Evolutionary conservation across 2,797 vertebrate genomes (phyloP), one percentile per base, ranked within the genome.

Genomic region (Muscicapa comitata): DNA sequence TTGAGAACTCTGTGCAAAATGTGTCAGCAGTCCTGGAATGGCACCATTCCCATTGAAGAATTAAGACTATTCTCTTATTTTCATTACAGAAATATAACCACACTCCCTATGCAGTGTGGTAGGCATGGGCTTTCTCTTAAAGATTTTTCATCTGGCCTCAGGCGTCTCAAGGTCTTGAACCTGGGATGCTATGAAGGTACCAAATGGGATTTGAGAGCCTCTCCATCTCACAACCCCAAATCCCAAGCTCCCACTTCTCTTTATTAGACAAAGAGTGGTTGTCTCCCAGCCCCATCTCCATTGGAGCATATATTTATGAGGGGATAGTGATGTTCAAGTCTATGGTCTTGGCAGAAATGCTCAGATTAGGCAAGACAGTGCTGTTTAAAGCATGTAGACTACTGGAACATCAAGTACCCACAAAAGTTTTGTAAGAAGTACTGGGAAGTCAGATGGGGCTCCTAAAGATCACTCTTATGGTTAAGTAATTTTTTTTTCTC

Each of bases 21-120:
- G 1, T 1, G 0, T 33, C 29, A 92, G 38, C 17, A 53, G 48
- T 37, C 24, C 37, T 85, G 33, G 45, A 78, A 61, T 0, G 0
- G 59, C 24, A 67, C 25, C 28, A 53, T 50, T 28, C 21, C 10
- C 21, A 10, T 47, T 58, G 65, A 29, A 70, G 28, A 68, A 40
- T 70, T 55, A 78, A 40, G 24, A 85, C 15, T 21, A 29, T 48
- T 76, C 37, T 86, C 21, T 90, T 66, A 59, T 54, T 66, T 80
- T 86, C 13, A 11, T 53, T 70, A n/a, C 18, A 80, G 25, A 88
- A 80, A 66, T 59, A 62, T 28, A 31, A 87, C 33, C 31, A 35
- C 25, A 5, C 6, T 29, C 5, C 5, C 19, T n/a, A 55, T 33
- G 33, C 40, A 19, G 8, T 75, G 43, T 0, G 1, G 11, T 28